phyloP scores from a whole-genome alignment of 2,888 invertebrate genomes.

The Rhamphomyia laevipes region DNA sequence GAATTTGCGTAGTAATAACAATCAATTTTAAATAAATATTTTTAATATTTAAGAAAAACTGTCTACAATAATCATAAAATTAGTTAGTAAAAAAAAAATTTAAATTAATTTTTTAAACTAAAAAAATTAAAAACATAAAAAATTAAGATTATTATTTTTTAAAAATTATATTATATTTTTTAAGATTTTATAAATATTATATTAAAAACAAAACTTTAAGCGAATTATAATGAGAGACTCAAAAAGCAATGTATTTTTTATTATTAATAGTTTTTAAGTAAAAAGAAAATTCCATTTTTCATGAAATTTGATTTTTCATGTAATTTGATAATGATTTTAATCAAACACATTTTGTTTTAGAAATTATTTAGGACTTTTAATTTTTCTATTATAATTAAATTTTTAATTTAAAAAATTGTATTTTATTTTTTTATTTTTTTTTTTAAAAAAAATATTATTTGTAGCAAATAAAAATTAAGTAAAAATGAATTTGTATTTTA shows the following conservation, averaged over 20 bases:
- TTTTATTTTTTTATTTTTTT: too few relatives aligned
- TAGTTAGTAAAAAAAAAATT: not conserved
- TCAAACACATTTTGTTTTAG: not conserved
- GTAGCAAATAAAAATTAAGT: not conserved
- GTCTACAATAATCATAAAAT: too few relatives aligned
- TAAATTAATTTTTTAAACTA: not conserved
- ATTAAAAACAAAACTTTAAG: not conserved
- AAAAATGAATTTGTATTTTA: slow-evolving; percentile 3
- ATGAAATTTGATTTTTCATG: not conserved
- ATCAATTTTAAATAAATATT: not conserved
- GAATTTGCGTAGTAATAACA: not conserved
- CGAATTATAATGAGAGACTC: slow-evolving; percentile 7
- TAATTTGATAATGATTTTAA: too few relatives aligned
- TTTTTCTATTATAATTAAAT: not conserved
- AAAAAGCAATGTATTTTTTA: slow-evolving; percentile 9
- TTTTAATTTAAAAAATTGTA: not conserved
- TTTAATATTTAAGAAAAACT: too few relatives aligned
- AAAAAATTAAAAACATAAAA: not conserved
- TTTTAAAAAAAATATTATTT: not conserved
- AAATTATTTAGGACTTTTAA: not conserved
- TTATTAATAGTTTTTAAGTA: not conserved
- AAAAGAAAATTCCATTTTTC: not conserved
- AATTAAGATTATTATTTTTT: not conserved
- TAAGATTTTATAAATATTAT: too few relatives aligned
- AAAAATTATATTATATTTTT: too few relatives aligned